Base-by-base conservation (phyloP, 2,797 vertebrate species). In the Erethizon dorsatum region DNA sequence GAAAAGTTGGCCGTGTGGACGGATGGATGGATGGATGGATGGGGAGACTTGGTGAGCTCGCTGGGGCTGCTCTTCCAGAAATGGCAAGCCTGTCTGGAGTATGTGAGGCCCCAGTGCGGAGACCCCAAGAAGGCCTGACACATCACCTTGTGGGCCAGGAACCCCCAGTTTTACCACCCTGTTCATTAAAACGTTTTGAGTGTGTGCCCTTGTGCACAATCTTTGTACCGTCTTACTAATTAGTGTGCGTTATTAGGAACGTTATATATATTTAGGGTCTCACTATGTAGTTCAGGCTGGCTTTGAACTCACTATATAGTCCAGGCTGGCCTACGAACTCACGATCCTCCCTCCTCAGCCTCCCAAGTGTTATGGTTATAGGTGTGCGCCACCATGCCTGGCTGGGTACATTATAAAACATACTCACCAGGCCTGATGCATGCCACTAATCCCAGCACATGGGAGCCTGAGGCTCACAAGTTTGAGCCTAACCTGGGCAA, bases 121-220 rank as follows among this genome's bases (percentile, higher is more conserved):
- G 67, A 26, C 9, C 20, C 57, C 15, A 2, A 54, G n/a, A 83
- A 56, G 69, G 41, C 12, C 26, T 75, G 50, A 59, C 9, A 52
- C 31, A 84, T 89, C 26, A 69, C 54, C 14, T 15, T 65, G 1
- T 9, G 88, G 83, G 65, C n/a, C 88, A 56, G 33, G 47, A 33
- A 14, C 45, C 28, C 65, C 47, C 33, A 41, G 20, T 37, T n/a
- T 67, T 67, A 47, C 45, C 41, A 77, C 57, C 22, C 33, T 52
- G 83, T 75, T 31, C n/a, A 41, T 92, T 82, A 57, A 80, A 92
- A 80, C 67, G 73, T 56, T 79, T 83, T 56, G 61, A 78, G 31
- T 9, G 37, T 73, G 2, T 79, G 65, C 13, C 22, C 5, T 54
- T 84, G 31, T 57, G 41, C 65, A 28, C 56, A 90, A 67, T 78